Evolutionary conservation across 2,797 vertebrate species (phyloP), one percentile per base, ranked within the genome.

Genomic region (Sebastes umbrosus): DNA sequence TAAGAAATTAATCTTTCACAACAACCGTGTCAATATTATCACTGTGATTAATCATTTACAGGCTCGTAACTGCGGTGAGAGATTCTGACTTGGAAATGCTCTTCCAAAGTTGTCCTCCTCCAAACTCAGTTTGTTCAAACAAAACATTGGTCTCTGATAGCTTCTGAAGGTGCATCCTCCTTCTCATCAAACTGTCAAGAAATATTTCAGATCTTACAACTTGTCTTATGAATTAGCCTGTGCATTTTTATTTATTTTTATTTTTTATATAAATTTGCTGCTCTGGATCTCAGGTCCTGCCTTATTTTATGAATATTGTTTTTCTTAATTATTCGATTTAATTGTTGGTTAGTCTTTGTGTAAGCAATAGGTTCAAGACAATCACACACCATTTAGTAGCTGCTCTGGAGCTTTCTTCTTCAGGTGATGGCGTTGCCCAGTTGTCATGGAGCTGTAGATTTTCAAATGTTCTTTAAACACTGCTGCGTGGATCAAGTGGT

Each of bases 31-130:
- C 74, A 77, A 39, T 80, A 69, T 80, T 78, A 52, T 54, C 54
- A 76, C 3, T 64, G 29, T 43, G 36, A 58, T 10, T 18, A 86
- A 81, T 84, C 31, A 88, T 86, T 86, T 58, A 84, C 75, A 67
- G 65, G 8, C 29, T 22, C 16, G 20, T 66, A 4, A 9, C 50
- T 55, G 43, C 1, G 2, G 22, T 22, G 46, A 63, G 24, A 46
- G 24, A 57, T 39, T 43, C 1, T 4, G 59, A 54, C 70, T 60
- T 43, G 16, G 3, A 60, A 29, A 10, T 8, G 4, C 11, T 14
- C 32, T 55, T 62, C 6, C 12, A 31, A 50, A 65, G 43, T 2
- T 8, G 18, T 16, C 6, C 59, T 46, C 16, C 3, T 67, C 7
- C 43, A 73, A 20, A 20, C 18, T 52, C 36, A 13, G 16, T 62